Evolutionary conservation across 2,888 invertebrate species (phyloP).

Genomic region (Ennomos quercinarius): DNA sequence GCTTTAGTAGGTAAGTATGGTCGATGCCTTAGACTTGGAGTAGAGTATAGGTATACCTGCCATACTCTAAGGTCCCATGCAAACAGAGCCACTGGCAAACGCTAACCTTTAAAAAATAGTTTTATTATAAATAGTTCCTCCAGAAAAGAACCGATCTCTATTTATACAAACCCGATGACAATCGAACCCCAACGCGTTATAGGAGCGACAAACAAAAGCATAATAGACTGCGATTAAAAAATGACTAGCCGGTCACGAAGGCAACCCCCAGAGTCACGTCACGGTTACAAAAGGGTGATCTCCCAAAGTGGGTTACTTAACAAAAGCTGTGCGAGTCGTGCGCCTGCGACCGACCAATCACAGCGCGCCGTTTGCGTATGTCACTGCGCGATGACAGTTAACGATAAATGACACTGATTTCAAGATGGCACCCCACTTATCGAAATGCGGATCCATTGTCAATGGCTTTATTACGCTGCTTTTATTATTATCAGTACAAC

Average conservation of each 20-base stretch:
- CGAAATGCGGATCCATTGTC: conserved; percentile 42
- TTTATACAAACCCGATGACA: conserved; percentile 16
- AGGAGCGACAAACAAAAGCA: conserved; percentile 52
- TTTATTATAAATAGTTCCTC: conserved; percentile 5
- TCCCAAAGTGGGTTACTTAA: conserved; percentile 75
- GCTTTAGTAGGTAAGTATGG: no score
- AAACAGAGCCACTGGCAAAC: no score
- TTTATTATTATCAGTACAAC: conserved; percentile 27
- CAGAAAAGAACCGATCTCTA: conserved; percentile 7
- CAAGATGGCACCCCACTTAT: conserved; percentile 73
- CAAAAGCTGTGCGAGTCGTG: conserved; percentile 57
- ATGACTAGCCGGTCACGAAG: conserved; percentile 75
- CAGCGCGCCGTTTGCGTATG: conserved; percentile 47
- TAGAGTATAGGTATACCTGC: no score
- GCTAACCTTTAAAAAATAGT: no score
- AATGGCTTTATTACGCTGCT: conserved; percentile 19
- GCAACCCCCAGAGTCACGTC: conserved; percentile 79
- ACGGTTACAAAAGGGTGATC: conserved; percentile 81
- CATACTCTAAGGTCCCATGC: no score
- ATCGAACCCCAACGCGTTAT: conserved; percentile 31
- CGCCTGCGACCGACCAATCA: conserved; percentile 58
- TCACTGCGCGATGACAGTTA: conserved; percentile 61
- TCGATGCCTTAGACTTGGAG: no score
- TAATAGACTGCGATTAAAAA: conserved; percentile 71
- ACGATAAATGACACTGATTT: conserved; percentile 61